Evolutionary conservation across 1,140 invertebrate genomes (phyloP).

Genomic region (Leucophenga varia): DNA sequence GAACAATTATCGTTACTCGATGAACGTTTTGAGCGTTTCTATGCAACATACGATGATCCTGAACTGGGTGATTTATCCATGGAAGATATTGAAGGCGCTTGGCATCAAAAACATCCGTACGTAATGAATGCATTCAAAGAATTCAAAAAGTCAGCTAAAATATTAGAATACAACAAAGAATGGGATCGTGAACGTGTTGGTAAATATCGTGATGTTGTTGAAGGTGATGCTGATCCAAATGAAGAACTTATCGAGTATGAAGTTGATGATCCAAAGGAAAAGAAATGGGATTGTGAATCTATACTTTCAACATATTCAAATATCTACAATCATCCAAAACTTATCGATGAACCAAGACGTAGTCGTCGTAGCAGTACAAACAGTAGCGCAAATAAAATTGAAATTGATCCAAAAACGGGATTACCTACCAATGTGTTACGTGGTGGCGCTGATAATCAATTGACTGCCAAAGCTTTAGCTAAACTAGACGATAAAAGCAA

Average conservation of each 20-base stretch:
- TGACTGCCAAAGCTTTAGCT: conserved; percentile 70
- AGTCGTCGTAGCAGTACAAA: conserved; percentile 52
- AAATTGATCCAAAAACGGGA: conserved; percentile 71
- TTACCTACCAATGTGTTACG: conserved; percentile 69
- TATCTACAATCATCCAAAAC: conserved; percentile 86
- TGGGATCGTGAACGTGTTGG: conserved; percentile 67
- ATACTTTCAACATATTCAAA: conserved; percentile 89
- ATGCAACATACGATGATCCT: conserved; percentile 82
- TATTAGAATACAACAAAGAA: conserved; percentile 64
- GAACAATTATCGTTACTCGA: conserved; percentile 81
- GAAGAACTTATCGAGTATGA: conserved; percentile 64
- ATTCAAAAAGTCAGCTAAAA: conserved; percentile 63
- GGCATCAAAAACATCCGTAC: conserved; percentile 68
- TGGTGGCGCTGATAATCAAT: conserved; percentile 60
- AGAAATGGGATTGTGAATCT: conserved; percentile 92
- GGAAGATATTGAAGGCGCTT: conserved; percentile 85
- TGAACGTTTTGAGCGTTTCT: conserved; percentile 90
- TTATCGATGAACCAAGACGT: conserved; percentile 78
- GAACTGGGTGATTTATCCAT: conserved; percentile 86
- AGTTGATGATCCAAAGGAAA: conserved; percentile 61
- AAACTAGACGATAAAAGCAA: conserved; percentile 64
- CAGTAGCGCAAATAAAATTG: conserved; percentile 61
- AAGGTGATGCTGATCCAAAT: conserved; percentile 60
- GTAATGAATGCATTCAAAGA: conserved; percentile 67
- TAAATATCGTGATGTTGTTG: conserved; percentile 61